Conservation (phyloP, 2,113 vertebrate species). For the Antennarius striatus region DNA sequence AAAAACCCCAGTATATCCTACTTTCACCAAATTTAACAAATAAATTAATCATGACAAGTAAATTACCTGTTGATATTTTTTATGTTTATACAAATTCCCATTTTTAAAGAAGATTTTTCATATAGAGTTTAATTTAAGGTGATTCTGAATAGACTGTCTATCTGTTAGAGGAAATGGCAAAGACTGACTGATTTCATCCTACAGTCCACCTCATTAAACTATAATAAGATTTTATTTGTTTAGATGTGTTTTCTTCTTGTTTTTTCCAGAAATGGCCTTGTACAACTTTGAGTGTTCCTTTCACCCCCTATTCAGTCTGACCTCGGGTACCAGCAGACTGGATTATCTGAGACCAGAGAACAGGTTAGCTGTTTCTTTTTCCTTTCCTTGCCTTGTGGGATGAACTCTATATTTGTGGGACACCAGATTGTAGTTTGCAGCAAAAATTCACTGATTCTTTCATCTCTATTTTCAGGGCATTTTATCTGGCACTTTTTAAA, state of each 20-base stretch:
- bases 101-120: no score
- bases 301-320: constrained; percentile 95
- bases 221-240: no score
- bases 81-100: no score
- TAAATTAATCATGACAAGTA: no score
- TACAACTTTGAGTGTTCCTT: constrained; percentile 96
- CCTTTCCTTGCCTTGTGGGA: background rate
- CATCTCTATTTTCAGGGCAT: constrained; percentile 81
- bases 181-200: no score
- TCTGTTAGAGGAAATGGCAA: no score
- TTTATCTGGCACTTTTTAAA: constrained; percentile 94
- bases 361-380: constrained; percentile 78
- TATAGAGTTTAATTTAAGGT: no score
- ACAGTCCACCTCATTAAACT: no score
- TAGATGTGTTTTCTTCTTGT: background rate
- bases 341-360: constrained; percentile 93
- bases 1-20: no score
- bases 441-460: constrained; percentile 6
- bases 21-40: no score
- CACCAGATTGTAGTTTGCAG: background rate
- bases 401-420: background rate
- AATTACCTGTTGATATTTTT: no score
- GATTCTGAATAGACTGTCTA: no score
- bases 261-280: constrained; percentile 85
- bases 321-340: constrained; percentile 87